Conservation (phyloP, 2,797 vertebrate species). For the Neoniphon sammara region DNA sequence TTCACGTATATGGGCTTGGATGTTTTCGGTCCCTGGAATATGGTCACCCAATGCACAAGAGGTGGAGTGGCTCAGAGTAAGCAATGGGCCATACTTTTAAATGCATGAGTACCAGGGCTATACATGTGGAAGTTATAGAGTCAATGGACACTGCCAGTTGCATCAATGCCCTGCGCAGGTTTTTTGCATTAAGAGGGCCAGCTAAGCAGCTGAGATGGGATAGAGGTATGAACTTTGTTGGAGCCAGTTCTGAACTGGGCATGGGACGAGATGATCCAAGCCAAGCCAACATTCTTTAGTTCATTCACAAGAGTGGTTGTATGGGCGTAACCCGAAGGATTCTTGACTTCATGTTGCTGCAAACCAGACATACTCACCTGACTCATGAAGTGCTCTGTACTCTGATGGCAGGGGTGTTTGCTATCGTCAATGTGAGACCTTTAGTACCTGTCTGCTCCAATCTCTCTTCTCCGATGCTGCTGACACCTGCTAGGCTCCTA, state of each 20-base stretch:
- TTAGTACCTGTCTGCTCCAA: too few relatives aligned
- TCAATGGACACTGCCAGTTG: constrained; percentile 27
- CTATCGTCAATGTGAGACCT: too few relatives aligned
- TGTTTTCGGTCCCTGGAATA: constrained; percentile 33
- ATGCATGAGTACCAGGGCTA: constrained; percentile 32
- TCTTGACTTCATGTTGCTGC: background rate
- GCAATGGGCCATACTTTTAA: constrained; percentile 44
- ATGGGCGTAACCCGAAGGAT: constrained; percentile 13
- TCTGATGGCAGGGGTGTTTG: background rate
- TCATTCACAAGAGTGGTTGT: too few relatives aligned
- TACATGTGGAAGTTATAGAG: constrained; percentile 33
- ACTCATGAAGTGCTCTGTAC: constrained; percentile 26
- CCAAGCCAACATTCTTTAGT: too few relatives aligned
- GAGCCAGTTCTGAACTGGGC: constrained; percentile 3
- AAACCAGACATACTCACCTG: background rate
- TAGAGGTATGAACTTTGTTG: constrained; percentile 22
- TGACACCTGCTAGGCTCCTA: background rate
- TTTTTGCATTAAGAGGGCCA: constrained; percentile 30
- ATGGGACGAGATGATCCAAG: too few relatives aligned
- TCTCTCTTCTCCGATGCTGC: background rate
- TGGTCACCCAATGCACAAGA: constrained; percentile 15
- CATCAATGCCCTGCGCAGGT: constrained; percentile 38
- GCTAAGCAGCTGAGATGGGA: constrained; percentile 34
- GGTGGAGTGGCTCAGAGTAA: constrained; percentile 22
- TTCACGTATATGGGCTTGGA: constrained; percentile 31